Percentiles rank a stretch among this genome's conserved stretches.
phyloP scores from a whole-genome alignment of 2,113 vertebrate species.

The Machaerirhynchus nigripectus region DNA sequence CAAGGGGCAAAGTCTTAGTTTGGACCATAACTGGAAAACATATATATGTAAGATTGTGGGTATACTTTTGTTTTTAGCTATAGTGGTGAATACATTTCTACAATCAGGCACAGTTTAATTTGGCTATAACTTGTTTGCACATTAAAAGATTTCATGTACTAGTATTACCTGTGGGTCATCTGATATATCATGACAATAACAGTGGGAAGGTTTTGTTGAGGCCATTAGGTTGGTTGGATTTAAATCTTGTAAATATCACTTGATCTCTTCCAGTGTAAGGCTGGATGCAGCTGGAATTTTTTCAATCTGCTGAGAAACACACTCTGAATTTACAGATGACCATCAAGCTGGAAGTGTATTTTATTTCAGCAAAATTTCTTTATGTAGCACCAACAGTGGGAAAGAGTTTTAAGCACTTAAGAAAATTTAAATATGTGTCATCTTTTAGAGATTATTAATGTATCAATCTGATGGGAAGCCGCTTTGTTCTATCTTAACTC shows the following conservation, averaged over 20 bases:
- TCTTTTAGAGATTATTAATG: not conserved
- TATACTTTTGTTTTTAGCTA: not conserved
- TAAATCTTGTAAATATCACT: not conserved
- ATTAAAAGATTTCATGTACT: not conserved
- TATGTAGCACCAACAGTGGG: not conserved
- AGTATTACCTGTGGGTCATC: not conserved
- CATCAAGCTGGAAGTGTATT: not conserved
- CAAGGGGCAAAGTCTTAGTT: accelerated
- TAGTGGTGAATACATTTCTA: not conserved
- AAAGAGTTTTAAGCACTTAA: not conserved
- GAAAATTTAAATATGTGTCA: not conserved
- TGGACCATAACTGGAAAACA: not conserved
- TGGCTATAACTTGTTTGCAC: not conserved
- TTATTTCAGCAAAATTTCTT: not conserved
- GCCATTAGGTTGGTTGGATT: not conserved
- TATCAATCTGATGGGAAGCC: not conserved
- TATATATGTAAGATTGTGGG: not conserved
- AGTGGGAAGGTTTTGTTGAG: not conserved
- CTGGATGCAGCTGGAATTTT: not conserved
- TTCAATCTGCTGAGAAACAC: not conserved
- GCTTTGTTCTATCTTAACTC: not conserved
- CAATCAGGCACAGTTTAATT: not conserved
- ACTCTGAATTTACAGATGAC: not conserved
- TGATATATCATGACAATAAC: not conserved
- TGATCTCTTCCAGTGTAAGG: not conserved